Base-by-base conservation (phyloP, 2,113 vertebrate species). In the Colaptes auratus region DNA sequence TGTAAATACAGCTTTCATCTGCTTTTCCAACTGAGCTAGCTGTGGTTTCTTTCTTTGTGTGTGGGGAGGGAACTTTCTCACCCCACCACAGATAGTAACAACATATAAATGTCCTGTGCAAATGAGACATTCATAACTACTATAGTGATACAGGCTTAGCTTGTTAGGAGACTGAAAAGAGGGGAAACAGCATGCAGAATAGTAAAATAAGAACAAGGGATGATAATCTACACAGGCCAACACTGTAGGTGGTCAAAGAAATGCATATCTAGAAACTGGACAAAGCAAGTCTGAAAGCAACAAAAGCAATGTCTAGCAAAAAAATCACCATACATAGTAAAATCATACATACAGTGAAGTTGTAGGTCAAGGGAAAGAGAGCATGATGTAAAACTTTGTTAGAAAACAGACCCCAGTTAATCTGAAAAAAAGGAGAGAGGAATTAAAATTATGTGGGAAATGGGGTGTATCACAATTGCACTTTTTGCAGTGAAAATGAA, bases 121-220 rank as follows among this genome's bases (percentile, higher is more conserved):
- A 92, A 63, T n/a, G 5, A 81, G 27, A 56, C 70, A 74, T 63
- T 73, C 86, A 82, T 78, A 4, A 28, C 27, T 55, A 19, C 52
- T 44, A 21, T 25, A 73, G 33, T 30, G 56, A 36, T 25, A 44
- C 1, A 78, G 5, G 2, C 15, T 9, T 33, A 28, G 30, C 6
- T 65, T 90, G 16, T 19, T 2, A 73, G 25, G 13, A 75, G 30
- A 66, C 48, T 12, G 39, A 64, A 31, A 86, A 60, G 16, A 12
- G 6, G 25, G 23, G 7, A 67, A 78, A 67, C 2, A 30, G 7
- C 20, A 35, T 24, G 24, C 1, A 3, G 9, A 0, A 1, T 7
- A 23, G 20, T 55, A 46, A 69, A 65, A 72, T 18, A 14, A n/a
- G 8, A 64, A 8, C 5, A n/a, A 6, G 12, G 10, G 1, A 17